Conservation (phyloP, 2,888 invertebrate genomes). For the Microctonus brassicae region DNA sequence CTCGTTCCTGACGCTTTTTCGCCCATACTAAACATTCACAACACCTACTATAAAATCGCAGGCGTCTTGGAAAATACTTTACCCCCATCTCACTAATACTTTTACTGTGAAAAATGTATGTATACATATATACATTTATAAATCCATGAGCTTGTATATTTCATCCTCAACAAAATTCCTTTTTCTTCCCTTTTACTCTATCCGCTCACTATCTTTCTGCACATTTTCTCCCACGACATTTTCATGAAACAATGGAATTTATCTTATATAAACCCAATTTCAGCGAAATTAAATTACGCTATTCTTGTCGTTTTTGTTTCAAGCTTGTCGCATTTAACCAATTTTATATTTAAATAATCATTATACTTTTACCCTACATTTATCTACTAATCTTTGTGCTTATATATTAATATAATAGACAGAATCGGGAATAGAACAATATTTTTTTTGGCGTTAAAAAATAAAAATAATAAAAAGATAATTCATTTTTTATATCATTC, state of each 20-base stretch:
- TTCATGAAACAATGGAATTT: neutral
- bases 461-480: too few species aligned
- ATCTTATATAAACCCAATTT: constrained; percentile 1
- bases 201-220: neutral
- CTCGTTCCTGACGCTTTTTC: constrained; percentile 41
- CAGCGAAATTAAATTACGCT: neutral
- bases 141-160: constrained; percentile 16
- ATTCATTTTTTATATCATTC: too few species aligned
- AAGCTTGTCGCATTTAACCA: constrained; percentile 5
- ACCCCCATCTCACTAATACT: neutral
- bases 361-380: neutral
- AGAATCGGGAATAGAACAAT: too few species aligned
- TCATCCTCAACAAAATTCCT: constrained; percentile 9
- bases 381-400: too few species aligned
- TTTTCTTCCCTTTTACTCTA: constrained; percentile 15
- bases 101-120: neutral
- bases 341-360: neutral
- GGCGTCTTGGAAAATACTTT: neutral
- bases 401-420: too few species aligned
- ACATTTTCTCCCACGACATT: neutral
- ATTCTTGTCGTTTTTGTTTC: neutral
- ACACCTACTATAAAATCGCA: constrained; percentile 38
- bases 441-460: too few species aligned
- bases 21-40: constrained; percentile 38
- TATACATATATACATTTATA: constrained; percentile 15